Evolutionary conservation across 2,797 vertebrate species (phyloP).

Genomic region (Psittacula echo): DNA sequence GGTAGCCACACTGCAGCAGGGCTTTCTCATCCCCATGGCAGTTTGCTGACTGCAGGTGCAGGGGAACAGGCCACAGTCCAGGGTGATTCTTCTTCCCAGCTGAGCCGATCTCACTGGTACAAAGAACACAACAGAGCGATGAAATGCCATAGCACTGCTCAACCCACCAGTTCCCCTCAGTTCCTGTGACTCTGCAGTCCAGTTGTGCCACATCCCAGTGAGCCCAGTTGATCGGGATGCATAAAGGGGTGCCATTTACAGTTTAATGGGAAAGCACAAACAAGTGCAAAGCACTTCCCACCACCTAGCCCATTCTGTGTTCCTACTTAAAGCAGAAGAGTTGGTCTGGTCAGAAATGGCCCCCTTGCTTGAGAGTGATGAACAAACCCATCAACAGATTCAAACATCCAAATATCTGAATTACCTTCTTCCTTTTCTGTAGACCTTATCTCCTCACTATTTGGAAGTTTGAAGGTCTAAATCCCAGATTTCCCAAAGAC

Average conservation of each 20-base stretch:
- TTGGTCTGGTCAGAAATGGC: not conserved
- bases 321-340: not conserved
- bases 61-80: slow-evolving; percentile 80
- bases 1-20: slow-evolving; percentile 84
- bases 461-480: not conserved
- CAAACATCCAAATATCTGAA: not conserved
- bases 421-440: not conserved
- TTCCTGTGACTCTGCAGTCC: not conserved
- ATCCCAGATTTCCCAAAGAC: not conserved
- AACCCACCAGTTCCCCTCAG: not conserved
- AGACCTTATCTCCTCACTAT: not conserved
- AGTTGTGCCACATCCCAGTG: not conserved
- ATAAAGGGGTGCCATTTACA: not conserved
- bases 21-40: slow-evolving; percentile 88
- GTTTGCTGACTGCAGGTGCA: slow-evolving; percentile 87
- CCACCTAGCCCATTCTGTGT: not conserved
- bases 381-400: not conserved
- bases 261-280: not conserved
- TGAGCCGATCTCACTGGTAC: slow-evolving; percentile 85
- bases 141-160: not conserved
- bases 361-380: not conserved
- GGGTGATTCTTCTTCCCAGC: slow-evolving; percentile 80
- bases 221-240: not conserved
- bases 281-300: not conserved
- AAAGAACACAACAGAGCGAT: not conserved